A percentile compares a stretch with the other conserved stretches of the same genome.
Evolutionary conservation across 2,797 vertebrate species (phyloP).

Genomic region (Halcyon chelicuti): DNA sequence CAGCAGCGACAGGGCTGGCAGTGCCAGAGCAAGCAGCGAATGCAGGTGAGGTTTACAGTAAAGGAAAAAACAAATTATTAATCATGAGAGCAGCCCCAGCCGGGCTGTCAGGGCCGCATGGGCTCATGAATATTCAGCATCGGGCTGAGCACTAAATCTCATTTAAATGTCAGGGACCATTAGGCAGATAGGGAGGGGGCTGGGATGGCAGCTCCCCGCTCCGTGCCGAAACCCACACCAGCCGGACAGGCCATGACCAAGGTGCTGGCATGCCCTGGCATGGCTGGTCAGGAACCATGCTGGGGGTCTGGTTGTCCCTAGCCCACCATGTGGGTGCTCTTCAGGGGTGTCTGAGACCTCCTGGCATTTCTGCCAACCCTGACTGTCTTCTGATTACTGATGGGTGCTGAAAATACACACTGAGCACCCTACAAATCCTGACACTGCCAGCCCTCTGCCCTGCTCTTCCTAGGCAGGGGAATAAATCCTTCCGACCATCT

Average conservation of each 20-base stretch:
- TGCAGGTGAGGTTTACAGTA: constrained; percentile 76
- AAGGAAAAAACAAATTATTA: constrained; percentile 74
- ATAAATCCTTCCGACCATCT: neutral
- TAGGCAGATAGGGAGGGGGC: constrained; percentile 70
- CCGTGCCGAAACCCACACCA: neutral
- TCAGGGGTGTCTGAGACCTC: neutral
- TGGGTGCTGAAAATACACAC: neutral
- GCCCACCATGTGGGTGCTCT: neutral
- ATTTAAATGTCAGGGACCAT: constrained; percentile 77
- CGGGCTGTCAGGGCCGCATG: constrained; percentile 71
- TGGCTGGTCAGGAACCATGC: accelerated
- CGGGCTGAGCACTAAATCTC: constrained; percentile 75
- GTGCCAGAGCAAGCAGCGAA: neutral
- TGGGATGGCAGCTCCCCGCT: constrained; percentile 46
- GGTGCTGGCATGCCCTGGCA: neutral
- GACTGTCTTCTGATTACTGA: neutral
- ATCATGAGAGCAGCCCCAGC: constrained; percentile 75
- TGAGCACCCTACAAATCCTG: neutral
- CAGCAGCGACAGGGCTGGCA: accelerated
- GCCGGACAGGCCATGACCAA: accelerated
- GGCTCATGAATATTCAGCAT: constrained; percentile 75
- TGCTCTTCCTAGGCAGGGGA: neutral
- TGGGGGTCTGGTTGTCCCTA: neutral
- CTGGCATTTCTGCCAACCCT: neutral
- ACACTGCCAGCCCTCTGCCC: accelerated